Base-by-base conservation (phyloP, 2,888 invertebrate species). In the Lithophane ornitopus region DNA sequence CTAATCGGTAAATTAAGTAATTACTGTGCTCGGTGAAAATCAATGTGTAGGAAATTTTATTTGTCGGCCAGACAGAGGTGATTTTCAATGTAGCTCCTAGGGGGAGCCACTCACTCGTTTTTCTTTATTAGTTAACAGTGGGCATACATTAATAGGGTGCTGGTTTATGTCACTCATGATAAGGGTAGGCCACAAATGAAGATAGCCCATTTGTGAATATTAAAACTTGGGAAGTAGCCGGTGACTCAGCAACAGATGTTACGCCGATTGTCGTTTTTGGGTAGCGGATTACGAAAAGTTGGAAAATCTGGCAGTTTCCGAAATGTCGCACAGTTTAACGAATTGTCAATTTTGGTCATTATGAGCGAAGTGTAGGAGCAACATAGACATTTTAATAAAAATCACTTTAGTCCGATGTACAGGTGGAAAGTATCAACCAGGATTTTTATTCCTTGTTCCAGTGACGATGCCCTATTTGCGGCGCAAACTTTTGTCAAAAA, bases 11-110 rank as follows among this genome's bases (percentile, higher is more conserved):
- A 94, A 95, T 95, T 94, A 94, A 93, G 91, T 94, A 94, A 95
- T 94, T 94, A 94, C 91, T 91, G 89, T 88, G 89, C 89, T 88
- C 90, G 89, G 89, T 93, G 92, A 92, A 94, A 95, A 94, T 94
- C 94, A 95, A 95, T 95, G 94, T 93, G 93, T 92, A 92, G 91
- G 91, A 93, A 94, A 95, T 94, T 95, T 93, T 94, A 95, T 95
- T 95, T 92, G 90, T 90, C 89, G 85, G 90, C 89, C 90, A 92
- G 91, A 90, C 91, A 88, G 89, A 90, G 91, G 88, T 89, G 91
- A 90, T 92, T 91, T 92, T 90, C 90, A 90, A 89, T 91, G 91
- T 90, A 90, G 89, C 90, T 91, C 89, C 87, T 82, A 63, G 84
- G 91, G 91, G 90, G 86, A 80, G 74, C 76, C 74, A 85, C 89